phyloP scores from a whole-genome alignment of 2,888 invertebrate species.

The Ptychoptera albimana region DNA sequence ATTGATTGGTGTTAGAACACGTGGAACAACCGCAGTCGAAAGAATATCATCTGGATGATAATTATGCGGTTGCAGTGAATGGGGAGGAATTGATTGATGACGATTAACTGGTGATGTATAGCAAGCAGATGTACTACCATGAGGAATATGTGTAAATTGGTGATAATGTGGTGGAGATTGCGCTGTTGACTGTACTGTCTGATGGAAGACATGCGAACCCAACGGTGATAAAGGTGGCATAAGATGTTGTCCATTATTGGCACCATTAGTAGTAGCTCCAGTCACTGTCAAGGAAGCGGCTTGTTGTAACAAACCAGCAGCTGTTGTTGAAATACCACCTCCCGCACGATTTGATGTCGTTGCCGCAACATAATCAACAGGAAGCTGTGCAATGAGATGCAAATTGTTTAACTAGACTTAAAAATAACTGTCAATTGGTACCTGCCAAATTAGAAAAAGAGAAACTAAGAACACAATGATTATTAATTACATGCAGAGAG shows the following conservation, averaged over 20 bases:
- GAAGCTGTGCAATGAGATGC: too few species aligned
- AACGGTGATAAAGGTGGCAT: neutral
- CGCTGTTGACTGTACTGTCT: too few species aligned
- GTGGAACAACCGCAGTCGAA: neutral
- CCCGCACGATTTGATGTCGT: constrained; percentile 9
- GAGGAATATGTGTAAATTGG: neutral
- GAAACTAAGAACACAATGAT: too few species aligned
- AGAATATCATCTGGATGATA: too few species aligned
- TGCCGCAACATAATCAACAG: constrained; percentile 24
- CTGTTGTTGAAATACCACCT: constrained; percentile 6
- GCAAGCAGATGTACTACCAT: neutral
- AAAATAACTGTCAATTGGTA: constrained; percentile 8
- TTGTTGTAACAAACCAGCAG: too few species aligned
- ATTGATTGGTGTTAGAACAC: neutral
- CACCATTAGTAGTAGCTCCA: neutral
- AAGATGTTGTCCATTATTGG: neutral
- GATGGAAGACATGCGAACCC: neutral
- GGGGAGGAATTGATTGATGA: constrained; percentile 1
- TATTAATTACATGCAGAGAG: too few species aligned
- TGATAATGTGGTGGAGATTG: neutral
- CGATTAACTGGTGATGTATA: neutral
- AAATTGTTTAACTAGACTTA: constrained; percentile 6
- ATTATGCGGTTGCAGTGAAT: too few species aligned
- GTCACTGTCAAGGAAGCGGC: neutral
- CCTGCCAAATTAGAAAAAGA: constrained; percentile 3